Evolutionary conservation across 2,888 invertebrate species (phyloP).

Genomic region (Steinernema carpocapsae): DNA sequence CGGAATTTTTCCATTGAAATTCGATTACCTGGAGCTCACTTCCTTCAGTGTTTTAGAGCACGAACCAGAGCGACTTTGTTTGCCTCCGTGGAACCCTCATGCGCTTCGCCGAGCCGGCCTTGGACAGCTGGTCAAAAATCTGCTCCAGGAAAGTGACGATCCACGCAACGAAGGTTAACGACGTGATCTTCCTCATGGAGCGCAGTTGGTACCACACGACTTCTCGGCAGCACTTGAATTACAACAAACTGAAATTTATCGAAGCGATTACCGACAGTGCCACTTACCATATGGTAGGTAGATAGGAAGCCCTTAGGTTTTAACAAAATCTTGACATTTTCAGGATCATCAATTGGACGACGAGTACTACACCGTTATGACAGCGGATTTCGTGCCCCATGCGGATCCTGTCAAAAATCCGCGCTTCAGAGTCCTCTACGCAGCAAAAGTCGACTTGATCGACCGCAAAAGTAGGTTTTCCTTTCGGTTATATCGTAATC

Average conservation of each 20-base stretch:
- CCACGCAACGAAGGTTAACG: slow-evolving; percentile 18
- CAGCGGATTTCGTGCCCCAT: background rate
- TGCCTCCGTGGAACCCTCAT: slow-evolving; percentile 15
- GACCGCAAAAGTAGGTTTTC: background rate
- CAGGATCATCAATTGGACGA: slow-evolving; percentile 10
- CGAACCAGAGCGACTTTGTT: slow-evolving; percentile 24
- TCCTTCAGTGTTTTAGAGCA: background rate
- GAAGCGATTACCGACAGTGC: background rate
- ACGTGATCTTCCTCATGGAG: slow-evolving; percentile 21
- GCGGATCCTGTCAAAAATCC: background rate
- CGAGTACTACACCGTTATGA: slow-evolving; percentile 10
- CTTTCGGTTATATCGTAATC: no score
- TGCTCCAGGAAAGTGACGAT: background rate
- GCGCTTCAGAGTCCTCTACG: background rate
- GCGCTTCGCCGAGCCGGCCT: background rate
- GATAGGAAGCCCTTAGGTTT: no score
- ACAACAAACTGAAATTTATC: background rate
- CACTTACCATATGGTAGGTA: background rate
- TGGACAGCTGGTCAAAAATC: background rate
- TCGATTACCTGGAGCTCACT: no score
- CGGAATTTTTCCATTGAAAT: background rate
- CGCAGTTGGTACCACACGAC: slow-evolving; percentile 25
- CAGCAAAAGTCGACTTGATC: slow-evolving; percentile 10
- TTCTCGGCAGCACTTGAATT: background rate
- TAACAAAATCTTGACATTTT: no score